Evolutionary conservation across 2,888 invertebrate species (phyloP).

Genomic region (Megaustenia siamemsis): DNA sequence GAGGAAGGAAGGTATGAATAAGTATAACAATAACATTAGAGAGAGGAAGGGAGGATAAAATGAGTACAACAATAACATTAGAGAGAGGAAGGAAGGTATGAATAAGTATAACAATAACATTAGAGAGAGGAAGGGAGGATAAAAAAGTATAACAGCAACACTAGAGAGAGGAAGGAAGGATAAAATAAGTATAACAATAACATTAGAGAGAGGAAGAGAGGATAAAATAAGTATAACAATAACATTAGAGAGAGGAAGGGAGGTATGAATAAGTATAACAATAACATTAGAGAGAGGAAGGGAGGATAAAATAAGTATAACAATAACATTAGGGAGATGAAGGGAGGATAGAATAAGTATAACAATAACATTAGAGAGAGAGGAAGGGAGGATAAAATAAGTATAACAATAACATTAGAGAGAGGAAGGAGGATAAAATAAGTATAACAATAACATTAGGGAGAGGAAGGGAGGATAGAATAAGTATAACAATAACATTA

Average conservation of each 20-base stretch:
- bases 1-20: too few species aligned
- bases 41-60: too few species aligned
- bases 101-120: background rate
- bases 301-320: background rate
- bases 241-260: background rate
- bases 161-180: background rate
- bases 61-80: too few species aligned
- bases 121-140: background rate
- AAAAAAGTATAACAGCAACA: background rate
- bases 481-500: too few species aligned
- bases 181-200: background rate
- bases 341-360: too few species aligned
- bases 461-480: background rate
- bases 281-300: background rate
- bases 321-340: too few species aligned
- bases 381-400: too few species aligned
- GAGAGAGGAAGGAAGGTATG: too few species aligned
- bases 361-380: too few species aligned
- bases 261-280: background rate
- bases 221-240: background rate
- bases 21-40: too few species aligned
- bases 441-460: background rate
- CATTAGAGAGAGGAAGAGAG: background rate
- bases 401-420: background rate
- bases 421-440: background rate